Evolutionary conservation across 2,113 vertebrate species (phyloP).

Genomic region (Solenodon paradoxus): DNA sequence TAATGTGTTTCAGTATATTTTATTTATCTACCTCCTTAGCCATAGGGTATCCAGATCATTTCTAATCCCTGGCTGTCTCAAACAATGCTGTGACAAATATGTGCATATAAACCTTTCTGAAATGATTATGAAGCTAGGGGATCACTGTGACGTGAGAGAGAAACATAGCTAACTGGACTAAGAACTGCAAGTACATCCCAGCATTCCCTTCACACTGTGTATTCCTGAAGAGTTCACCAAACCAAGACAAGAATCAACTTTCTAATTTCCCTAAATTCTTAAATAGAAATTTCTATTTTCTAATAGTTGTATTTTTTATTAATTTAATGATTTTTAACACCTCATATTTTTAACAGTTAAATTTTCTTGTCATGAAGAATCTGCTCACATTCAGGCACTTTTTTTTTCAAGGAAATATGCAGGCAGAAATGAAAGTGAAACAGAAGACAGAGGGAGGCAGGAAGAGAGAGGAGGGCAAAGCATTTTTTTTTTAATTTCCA

Average conservation of each 20-base stretch:
- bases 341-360: neutral
- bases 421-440: too few species aligned
- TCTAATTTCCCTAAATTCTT: neutral
- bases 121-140: neutral
- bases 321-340: neutral
- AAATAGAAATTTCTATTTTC: neutral
- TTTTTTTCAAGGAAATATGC: too few species aligned
- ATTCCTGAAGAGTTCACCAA: too few species aligned
- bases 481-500: too few species aligned
- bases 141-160: neutral
- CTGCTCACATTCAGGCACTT: rapidly evolving
- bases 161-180: neutral
- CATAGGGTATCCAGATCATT: neutral
- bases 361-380: neutral
- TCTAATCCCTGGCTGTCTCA: neutral
- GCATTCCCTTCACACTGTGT: too few species aligned
- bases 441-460: too few species aligned
- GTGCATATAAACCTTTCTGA: neutral
- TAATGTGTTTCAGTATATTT: neutral
- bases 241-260: neutral
- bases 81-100: neutral
- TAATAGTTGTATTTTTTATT: neutral
- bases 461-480: too few species aligned
- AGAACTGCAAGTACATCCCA: too few species aligned
- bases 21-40: neutral